Evolutionary conservation across 1,140 invertebrate species (phyloP).

Genomic region (Telenomus remus): DNA sequence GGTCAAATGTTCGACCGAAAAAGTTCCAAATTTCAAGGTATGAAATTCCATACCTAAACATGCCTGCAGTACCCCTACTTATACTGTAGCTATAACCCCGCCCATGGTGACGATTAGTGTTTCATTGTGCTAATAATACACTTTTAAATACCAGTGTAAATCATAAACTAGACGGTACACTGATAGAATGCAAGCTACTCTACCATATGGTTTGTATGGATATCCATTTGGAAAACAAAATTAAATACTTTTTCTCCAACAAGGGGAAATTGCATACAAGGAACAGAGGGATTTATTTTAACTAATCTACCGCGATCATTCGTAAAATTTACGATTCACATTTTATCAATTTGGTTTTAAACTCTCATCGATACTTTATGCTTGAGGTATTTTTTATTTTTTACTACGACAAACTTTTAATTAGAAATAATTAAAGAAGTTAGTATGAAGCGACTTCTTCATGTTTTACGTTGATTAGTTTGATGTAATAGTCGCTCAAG

Average conservation of each 20-base stretch:
- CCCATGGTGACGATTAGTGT: conserved; percentile 50
- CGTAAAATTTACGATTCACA: no score
- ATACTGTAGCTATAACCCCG: conserved; percentile 13
- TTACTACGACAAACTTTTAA: no score
- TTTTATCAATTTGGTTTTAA: no score
- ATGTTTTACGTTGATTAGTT: no score
- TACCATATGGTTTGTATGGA: conserved; percentile 44
- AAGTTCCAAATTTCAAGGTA: conserved; percentile 52
- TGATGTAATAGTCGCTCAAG: neutral
- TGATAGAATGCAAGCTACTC: conserved; percentile 42
- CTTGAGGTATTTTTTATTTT: no score
- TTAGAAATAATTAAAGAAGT: no score
- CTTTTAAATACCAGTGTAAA: conserved; percentile 56
- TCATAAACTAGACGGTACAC: conserved; percentile 51
- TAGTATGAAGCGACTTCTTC: no score
- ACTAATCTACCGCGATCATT: no score
- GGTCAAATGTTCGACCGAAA: conserved; percentile 31
- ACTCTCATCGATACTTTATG: no score
- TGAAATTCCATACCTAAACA: conserved; percentile 51
- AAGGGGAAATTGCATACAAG: neutral
- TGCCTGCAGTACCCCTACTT: conserved; percentile 39
- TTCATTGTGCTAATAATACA: conserved; percentile 57
- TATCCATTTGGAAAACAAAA: conserved; percentile 22
- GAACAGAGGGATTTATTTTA: no score
- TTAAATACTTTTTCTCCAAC: neutral